Base-by-base conservation (phyloP, 2,113 vertebrate species). In the Albula goreensis region DNA sequence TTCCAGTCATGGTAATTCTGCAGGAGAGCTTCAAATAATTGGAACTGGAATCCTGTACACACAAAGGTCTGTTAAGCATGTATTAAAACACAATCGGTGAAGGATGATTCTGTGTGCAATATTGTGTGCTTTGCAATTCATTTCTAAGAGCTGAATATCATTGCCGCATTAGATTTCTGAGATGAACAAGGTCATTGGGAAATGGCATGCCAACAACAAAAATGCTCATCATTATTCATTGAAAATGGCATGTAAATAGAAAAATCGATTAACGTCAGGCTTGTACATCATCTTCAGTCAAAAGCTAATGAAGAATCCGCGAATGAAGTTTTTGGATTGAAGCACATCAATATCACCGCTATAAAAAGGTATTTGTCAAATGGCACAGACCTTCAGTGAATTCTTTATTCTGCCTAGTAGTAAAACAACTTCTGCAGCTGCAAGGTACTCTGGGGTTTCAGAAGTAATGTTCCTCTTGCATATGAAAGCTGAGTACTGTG, bases 151-250 rank as follows among this genome's bases (percentile, higher is more conserved):
- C 87, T 85, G 78, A 88, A 88, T 86, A 87, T 86, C 80, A 86
- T 41, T 50, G 50, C 81, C 78, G 66, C 79, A 85, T 81, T 70
- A 22, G 12, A 17, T 70, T 70, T 22, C 74, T 85, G 85, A 91
- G 89, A 84, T 51, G 25, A 83, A 88, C 88, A 91, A 92, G 89
- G 90, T 90, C 89, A 84, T 83, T 49, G 53, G 85, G 87, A 88
- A 88, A 90, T 84, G 86, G 80, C 79, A 57, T 25, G 50, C 82
- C 78, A 15, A 86, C 89, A 83, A 87, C 88, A 89, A 81, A 78
- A 80, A 60, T 0, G 77, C 90, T 91, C 89, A 90, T 94, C 92
- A 90, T 87, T 93, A 92, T 93, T 93, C 90, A 89, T 93, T 90
- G 89, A 90, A 92, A 91, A 86, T 77, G 80, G 89, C 90, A 85